A percentile compares a stretch with the other conserved stretches of the same genome.
These are phyloP conservation scores for Zalophus californianus DNA, from an alignment of 2,797 vertebrate species.

Conservation along the genomic window DNA sequence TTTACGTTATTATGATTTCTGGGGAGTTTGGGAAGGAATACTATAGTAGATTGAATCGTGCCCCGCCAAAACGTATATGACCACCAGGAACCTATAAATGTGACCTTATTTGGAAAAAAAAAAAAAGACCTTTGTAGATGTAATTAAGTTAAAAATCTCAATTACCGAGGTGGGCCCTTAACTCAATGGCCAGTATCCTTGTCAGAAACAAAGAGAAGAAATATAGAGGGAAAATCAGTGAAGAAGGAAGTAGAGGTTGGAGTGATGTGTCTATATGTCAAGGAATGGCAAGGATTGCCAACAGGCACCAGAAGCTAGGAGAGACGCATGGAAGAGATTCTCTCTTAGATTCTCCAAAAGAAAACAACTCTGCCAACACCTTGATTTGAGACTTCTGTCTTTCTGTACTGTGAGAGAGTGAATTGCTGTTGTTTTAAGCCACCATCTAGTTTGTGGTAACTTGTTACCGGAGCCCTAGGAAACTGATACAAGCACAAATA, in stretches of 20 bases:
- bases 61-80: background rate
- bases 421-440: conserved; percentile 14
- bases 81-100: background rate
- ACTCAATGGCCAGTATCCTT: background rate
- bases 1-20: background rate
- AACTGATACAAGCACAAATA: background rate
- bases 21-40: background rate
- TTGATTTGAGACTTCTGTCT: background rate
- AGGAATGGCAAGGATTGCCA: background rate
- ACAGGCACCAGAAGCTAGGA: background rate
- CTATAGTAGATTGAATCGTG: background rate
- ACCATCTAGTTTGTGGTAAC: background rate
- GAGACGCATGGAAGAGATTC: background rate
- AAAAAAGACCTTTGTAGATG: background rate
- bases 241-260: background rate
- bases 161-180: background rate
- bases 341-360: background rate
- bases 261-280: background rate
- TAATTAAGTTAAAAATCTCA: conserved; percentile 15
- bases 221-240: background rate
- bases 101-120: background rate
- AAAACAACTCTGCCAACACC: background rate
- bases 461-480: background rate
- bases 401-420: background rate
- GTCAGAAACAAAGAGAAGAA: conserved; percentile 11